Evolutionary conservation across 2,888 invertebrate species (phyloP).

Genomic region (Cartodere bifasciata): DNA sequence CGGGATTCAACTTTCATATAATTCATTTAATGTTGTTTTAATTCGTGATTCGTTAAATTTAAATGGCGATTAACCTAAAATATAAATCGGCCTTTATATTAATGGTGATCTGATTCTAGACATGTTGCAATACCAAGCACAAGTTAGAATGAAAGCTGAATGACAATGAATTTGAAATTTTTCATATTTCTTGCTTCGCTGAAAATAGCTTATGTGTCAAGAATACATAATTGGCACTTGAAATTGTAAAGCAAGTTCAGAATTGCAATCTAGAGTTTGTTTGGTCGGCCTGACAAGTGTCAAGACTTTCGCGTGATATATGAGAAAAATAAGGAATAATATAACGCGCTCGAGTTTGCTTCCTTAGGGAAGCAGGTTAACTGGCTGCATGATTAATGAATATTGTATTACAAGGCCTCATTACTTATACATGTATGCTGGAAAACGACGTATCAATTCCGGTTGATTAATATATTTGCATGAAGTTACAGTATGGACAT

Average conservation of each 20-base stretch:
- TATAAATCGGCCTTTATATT: no score
- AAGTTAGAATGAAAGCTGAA: constrained; percentile 22
- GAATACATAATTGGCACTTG: constrained; percentile 36
- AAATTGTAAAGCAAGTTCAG: constrained; percentile 27
- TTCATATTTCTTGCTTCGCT: constrained; percentile 33
- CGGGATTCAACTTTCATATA: no score
- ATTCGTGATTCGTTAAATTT: no score
- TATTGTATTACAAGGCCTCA: constrained; percentile 23
- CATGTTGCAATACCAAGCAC: no score
- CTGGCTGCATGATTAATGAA: constrained; percentile 30
- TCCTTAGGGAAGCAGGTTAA: constrained; percentile 26
- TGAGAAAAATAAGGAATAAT: constrained; percentile 27
- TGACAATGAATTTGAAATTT: constrained; percentile 32
- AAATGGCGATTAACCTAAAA: no score
- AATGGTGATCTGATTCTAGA: no score
- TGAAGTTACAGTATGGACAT: no score
- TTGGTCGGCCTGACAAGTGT: constrained; percentile 29
- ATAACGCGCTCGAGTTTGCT: constrained; percentile 16
- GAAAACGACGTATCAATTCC: constrained; percentile 8
- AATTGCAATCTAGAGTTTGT: constrained; percentile 22
- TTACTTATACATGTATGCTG: constrained; percentile 27
- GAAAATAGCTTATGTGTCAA: constrained; percentile 34
- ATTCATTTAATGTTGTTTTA: no score
- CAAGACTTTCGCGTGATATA: constrained; percentile 31
- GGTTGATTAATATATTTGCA: no score